Conservation (phyloP, 23 tunicate genomes). For the Oikopleura albicans region DNA sequence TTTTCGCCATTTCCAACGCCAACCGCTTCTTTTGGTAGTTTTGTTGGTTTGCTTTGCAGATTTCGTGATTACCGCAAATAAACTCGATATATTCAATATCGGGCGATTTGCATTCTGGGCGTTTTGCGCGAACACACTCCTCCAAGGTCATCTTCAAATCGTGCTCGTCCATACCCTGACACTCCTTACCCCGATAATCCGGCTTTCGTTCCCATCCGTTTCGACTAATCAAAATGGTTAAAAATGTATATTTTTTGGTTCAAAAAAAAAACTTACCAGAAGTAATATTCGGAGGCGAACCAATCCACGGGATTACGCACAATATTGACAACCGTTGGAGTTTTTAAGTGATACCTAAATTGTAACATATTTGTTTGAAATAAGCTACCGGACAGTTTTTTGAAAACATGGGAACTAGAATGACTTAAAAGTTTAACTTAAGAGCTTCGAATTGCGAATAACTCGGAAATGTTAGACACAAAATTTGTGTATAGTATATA, state of each 20-base stretch:
- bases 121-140: conserved; percentile 1
- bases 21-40: not conserved
- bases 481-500: too few relatives aligned
- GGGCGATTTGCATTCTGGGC: not conserved
- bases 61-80: not conserved
- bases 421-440: too few relatives aligned
- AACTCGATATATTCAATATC: not conserved
- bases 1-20: not conserved
- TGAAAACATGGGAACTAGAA: too few relatives aligned
- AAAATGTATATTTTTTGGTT: not conserved
- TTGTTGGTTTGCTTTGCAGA: not conserved
- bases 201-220: not conserved
- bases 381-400: too few relatives aligned
- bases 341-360: not conserved
- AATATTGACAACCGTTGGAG: not conserved
- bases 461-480: too few relatives aligned
- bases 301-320: not conserved
- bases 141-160: not conserved
- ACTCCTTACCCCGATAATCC: not conserved
- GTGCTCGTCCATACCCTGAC: not conserved
- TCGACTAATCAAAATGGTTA: not conserved
- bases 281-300: not conserved
- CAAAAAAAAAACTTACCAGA: not conserved
- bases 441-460: too few relatives aligned
- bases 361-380: too few relatives aligned